phyloP scores from a whole-genome alignment of 2,888 invertebrate species.

The Idaea biselata region DNA sequence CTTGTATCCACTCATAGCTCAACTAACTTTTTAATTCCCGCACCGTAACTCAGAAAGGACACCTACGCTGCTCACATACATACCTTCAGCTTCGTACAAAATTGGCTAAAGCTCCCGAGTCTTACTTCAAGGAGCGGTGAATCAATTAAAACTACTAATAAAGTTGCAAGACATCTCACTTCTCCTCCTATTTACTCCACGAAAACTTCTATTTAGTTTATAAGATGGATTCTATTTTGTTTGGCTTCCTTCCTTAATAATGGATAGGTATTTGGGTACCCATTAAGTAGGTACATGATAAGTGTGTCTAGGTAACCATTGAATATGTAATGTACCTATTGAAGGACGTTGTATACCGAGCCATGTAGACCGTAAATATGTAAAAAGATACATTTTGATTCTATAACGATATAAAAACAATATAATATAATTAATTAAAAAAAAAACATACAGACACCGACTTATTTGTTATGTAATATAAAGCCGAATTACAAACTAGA shows the following conservation, averaged over 20 bases:
- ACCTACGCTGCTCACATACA: not conserved
- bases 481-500: too few species aligned
- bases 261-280: slow-evolving; percentile 12
- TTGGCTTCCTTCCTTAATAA: slow-evolving; percentile 34
- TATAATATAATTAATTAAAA: too few species aligned
- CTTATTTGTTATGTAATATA: too few species aligned
- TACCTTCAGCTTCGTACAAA: slow-evolving; percentile 22
- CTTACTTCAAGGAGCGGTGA: slow-evolving; percentile 55
- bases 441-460: too few species aligned
- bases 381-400: too few species aligned
- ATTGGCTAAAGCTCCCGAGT: slow-evolving; percentile 45
- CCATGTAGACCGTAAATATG: too few species aligned
- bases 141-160: slow-evolving; percentile 70
- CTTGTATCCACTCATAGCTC: not conserved
- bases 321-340: too few species aligned
- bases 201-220: slow-evolving; percentile 47
- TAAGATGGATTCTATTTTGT: slow-evolving; percentile 43
- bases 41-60: slow-evolving; percentile 1
- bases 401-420: too few species aligned
- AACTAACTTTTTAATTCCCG: slow-evolving; percentile 5
- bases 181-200: slow-evolving; percentile 41
- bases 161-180: slow-evolving; percentile 60
- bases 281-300: too few species aligned
- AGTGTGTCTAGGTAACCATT: too few species aligned
- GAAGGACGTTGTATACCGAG: too few species aligned